Evolutionary conservation across 1,140 invertebrate genomes (phyloP), one percentile per base, ranked within the genome.

Genomic region (Whitmania pigra): DNA sequence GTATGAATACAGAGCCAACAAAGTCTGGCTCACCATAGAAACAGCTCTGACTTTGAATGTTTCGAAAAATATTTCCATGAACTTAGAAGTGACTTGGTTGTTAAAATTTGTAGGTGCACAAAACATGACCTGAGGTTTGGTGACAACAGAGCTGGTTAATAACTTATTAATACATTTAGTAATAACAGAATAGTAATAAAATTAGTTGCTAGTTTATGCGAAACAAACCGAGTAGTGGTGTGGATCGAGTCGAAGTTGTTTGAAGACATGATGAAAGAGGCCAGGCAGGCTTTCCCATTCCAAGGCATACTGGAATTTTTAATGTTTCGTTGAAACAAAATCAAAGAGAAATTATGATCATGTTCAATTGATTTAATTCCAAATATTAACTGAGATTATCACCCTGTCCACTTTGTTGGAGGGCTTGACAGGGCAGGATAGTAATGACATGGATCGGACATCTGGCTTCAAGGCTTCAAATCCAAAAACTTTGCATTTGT

Each of bases 1-100:
- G 77, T 88, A 88, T 5, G 86, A 85, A 78, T 86, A 87, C 4
- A 88, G 81, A 49, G 86, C 81, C 60, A 87, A 77, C n/a, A 86
- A 81, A 66, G 86, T 82, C 78, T 88, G 87, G 73, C 85, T 81
- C 17, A 85, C 85, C 75, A 87, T 84, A 76, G 83, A 85, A 15
- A 85, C 84, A 18, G 81, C 83, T 76, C 80, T 77, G 60, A 84
- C 83, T 73, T 77, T 77, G 73, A 80, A 82, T 69, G 80, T 76
- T 53, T 84, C 80, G 53, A 85, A 78, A 49, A 86, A 74, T 13
- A 83, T 76, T 53, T 81, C 76, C 75, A 85, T 77, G 66, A 85
- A 73, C 27, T 80, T 78, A 36, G 77, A 77, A 75, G 82, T 80
- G n/a, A 83, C 76, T 29, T 79, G 76, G 71, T 82, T 78, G 72